Evolutionary conservation across 2,113 vertebrate genomes (phyloP).

Genomic region (Halcyon malimbica): DNA sequence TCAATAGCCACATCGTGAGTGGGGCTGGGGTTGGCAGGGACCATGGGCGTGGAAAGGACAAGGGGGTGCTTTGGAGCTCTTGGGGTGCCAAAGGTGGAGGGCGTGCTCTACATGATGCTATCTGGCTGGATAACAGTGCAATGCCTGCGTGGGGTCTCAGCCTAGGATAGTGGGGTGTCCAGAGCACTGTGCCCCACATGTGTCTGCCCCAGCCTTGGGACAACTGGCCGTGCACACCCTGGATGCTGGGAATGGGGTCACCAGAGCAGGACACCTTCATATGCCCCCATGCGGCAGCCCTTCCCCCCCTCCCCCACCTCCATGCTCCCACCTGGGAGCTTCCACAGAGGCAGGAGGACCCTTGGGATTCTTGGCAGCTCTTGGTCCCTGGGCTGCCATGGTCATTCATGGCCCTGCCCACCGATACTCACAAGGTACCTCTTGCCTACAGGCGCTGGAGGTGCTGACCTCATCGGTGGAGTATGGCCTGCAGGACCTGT

Average conservation of each 20-base stretch:
- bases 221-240: background rate
- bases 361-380: rapidly evolving
- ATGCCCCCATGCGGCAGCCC: background rate
- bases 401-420: rapidly evolving
- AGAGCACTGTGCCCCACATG: background rate
- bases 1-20: constrained; percentile 77
- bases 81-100: background rate
- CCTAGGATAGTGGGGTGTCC: background rate
- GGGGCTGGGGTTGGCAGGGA: background rate
- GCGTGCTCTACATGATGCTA: background rate
- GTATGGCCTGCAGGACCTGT: constrained; percentile 78
- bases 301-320: background rate
- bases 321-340: background rate
- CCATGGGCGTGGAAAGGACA: background rate
- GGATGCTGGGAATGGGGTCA: background rate
- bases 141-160: background rate
- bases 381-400: background rate
- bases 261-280: background rate
- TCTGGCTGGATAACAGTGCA: background rate
- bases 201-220: background rate
- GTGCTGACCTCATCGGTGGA: constrained; percentile 80
- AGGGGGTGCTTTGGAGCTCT: background rate
- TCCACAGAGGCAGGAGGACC: background rate
- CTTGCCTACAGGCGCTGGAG: constrained; percentile 73
- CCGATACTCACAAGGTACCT: background rate